Percentiles rank a stretch among this genome's conserved stretches.
These are phyloP conservation scores for Crocodylus rhombifer DNA, from an alignment of 2,797 vertebrate species.

Conservation along the genomic window DNA sequence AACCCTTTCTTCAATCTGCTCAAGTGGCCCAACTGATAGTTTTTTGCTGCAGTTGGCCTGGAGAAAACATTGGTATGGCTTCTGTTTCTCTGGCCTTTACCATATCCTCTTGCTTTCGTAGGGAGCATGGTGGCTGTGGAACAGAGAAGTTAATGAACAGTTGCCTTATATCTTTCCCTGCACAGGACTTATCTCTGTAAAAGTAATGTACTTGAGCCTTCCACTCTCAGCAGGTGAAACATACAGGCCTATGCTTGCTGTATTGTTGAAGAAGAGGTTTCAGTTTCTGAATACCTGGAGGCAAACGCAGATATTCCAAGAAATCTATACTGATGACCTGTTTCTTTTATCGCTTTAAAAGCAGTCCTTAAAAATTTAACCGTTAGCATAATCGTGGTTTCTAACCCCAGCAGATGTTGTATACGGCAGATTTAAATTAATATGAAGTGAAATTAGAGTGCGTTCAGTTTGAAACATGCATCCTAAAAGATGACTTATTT, in stretches of 20 bases:
- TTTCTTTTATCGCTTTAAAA: neutral
- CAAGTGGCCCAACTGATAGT: neutral
- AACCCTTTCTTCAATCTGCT: neutral
- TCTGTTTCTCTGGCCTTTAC: neutral
- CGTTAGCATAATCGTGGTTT: neutral
- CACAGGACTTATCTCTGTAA: neutral
- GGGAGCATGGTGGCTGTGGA: neutral
- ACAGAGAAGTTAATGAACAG: neutral
- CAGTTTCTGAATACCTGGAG: neutral
- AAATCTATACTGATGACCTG: rapidly evolving
- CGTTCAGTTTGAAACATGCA: neutral
- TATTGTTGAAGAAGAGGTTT: neutral
- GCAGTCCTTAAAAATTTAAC: neutral
- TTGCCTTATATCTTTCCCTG: neutral
- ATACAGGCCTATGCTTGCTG: neutral
- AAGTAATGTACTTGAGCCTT: neutral
- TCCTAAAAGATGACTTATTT: neutral
- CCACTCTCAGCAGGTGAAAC: neutral
- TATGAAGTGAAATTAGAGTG: neutral
- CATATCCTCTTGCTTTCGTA: neutral
- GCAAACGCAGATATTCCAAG: neutral
- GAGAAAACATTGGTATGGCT: neutral
- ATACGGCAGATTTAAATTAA: rapidly evolving
- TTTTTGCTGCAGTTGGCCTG: neutral
- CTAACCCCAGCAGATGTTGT: neutral